A percentile compares a stretch with the other conserved stretches of the same genome.
These are phyloP conservation scores for Gymnocheta viridis DNA, from an alignment of 2,888 invertebrate genomes.

Conservation along the genomic window DNA sequence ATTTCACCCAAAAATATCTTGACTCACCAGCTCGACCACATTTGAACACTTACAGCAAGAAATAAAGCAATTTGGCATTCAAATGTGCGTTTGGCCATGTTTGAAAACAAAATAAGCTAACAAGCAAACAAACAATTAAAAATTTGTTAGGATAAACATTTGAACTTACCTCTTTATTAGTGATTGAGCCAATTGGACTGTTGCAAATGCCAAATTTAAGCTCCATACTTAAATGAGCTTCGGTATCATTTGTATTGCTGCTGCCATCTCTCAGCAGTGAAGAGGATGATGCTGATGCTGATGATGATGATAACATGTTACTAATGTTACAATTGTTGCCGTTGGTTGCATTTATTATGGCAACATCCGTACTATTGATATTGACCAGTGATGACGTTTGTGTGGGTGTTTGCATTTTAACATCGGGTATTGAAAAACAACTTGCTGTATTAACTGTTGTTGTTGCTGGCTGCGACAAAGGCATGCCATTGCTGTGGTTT, in stretches of 20 bases:
- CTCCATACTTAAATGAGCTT: constrained; percentile 77
- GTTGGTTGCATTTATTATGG: constrained; percentile 53
- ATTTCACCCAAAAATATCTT: background rate
- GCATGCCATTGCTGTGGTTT: constrained; percentile 66
- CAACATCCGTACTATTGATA: constrained; percentile 49
- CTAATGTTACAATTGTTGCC: constrained; percentile 11
- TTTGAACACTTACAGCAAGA: background rate
- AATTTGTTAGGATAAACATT: constrained; percentile 13
- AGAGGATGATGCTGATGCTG: constrained; percentile 34
- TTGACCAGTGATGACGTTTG: constrained; percentile 50
- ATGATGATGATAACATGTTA: background rate
- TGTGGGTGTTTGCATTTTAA: constrained; percentile 53
- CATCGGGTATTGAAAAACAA: constrained; percentile 60
- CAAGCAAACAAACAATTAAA: background rate
- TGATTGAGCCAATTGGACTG: constrained; percentile 76
- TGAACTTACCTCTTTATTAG: constrained; percentile 79
- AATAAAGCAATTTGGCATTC: background rate
- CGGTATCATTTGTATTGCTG: constrained; percentile 74
- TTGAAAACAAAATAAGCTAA: background rate
- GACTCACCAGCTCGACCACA: background rate
- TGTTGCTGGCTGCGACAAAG: constrained; percentile 53
- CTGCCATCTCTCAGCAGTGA: constrained; percentile 65
- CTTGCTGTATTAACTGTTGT: constrained; percentile 36
- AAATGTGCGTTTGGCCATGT: background rate
- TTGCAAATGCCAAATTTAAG: constrained; percentile 79